These are phyloP conservation scores for Hylaeus volcanicus DNA, from an alignment of 1,140 invertebrate genomes.

Conservation along the genomic window DNA sequence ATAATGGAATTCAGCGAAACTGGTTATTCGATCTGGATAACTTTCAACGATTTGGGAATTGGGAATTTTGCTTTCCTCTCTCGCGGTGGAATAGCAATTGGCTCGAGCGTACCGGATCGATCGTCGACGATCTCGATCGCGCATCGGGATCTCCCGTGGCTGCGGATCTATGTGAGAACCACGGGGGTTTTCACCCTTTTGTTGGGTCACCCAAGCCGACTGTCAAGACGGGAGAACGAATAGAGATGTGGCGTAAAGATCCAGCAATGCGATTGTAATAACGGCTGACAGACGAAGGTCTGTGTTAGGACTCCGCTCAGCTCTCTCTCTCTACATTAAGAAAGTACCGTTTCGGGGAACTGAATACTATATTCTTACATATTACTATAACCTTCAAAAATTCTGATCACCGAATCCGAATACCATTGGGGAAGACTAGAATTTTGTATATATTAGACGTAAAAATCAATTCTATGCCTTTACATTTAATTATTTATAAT, in stretches of 20 bases:
- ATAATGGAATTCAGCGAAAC: no score
- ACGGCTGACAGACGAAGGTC: constrained; percentile 54
- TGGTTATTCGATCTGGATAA: background rate
- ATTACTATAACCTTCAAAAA: no score
- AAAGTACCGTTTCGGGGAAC: no score
- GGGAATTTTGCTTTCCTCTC: background rate
- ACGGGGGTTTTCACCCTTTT: constrained; percentile 69
- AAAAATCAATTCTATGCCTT: no score
- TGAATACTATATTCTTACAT: no score
- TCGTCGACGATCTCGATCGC: constrained; percentile 16
- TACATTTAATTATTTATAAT: no score
- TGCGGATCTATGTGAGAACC: constrained; percentile 57
- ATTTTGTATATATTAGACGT: no score
- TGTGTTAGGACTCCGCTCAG: constrained; percentile 45
- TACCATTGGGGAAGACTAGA: no score
- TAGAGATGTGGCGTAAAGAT: constrained; percentile 72
- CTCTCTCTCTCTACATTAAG: background rate
- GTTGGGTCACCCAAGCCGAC: constrained; percentile 67
- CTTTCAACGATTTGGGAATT: background rate
- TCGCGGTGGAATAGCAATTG: background rate
- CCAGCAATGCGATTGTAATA: constrained; percentile 66
- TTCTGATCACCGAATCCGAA: no score
- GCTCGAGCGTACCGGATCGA: background rate
- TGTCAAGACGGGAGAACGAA: constrained; percentile 60
- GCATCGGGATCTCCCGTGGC: constrained; percentile 14